These are phyloP conservation scores for Vanessa cardui DNA, from an alignment of 2,888 invertebrate species.

Conservation along the genomic window DNA sequence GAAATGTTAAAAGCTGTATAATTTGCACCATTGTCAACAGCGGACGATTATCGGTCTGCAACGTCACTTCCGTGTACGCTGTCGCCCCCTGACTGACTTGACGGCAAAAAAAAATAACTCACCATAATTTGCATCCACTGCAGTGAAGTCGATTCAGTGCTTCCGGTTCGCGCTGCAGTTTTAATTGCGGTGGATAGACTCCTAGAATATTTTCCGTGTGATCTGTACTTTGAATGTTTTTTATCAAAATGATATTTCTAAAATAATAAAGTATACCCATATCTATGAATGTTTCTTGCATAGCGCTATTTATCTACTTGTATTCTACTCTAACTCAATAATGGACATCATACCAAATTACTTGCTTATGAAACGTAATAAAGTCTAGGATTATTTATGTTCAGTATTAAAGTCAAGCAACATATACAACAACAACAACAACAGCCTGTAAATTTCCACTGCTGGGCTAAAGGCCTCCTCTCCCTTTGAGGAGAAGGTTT, in stretches of 20 bases:
- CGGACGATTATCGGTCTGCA: slow-evolving; percentile 49
- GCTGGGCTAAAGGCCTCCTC: too few species aligned
- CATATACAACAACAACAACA: too few species aligned
- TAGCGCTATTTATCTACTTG: too few species aligned
- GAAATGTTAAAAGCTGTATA: slow-evolving; percentile 41
- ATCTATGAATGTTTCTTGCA: too few species aligned
- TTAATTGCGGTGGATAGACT: slow-evolving; percentile 34
- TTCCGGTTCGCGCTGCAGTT: slow-evolving; percentile 38
- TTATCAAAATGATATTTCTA: not conserved
- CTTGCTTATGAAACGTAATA: too few species aligned
- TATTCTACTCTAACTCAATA: too few species aligned
- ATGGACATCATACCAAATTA: too few species aligned
- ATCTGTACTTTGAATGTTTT: slow-evolving; percentile 1
- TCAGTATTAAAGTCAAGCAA: too few species aligned
- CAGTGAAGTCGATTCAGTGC: slow-evolving; percentile 47
- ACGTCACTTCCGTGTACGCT: slow-evolving; percentile 43
- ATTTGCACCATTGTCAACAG: slow-evolving; percentile 47
- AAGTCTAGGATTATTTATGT: too few species aligned
- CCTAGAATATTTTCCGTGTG: slow-evolving; percentile 21
- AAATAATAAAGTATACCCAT: not conserved
- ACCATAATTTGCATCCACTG: slow-evolving; percentile 49
- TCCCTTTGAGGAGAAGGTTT: too few species aligned
- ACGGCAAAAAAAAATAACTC: slow-evolving; percentile 46
- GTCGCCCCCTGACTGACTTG: slow-evolving; percentile 44
- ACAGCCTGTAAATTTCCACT: too few species aligned